These are phyloP conservation scores for Telenomus remus DNA, from an alignment of 1,140 invertebrate species.

Conservation along the genomic window DNA sequence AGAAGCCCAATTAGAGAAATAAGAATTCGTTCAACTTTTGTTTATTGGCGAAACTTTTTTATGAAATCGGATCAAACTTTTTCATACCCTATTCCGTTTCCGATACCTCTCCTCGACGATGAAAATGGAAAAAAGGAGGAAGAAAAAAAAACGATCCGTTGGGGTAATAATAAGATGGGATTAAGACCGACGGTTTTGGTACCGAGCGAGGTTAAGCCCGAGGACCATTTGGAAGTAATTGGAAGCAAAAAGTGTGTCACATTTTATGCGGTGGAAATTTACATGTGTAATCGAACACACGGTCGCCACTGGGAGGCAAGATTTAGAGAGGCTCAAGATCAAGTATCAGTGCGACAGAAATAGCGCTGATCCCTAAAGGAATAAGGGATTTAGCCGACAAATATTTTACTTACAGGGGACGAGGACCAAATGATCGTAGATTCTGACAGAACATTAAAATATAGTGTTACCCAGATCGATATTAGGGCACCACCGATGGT, in stretches of 20 bases:
- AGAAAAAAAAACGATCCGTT: too few species aligned
- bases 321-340: slow-evolving; percentile 21
- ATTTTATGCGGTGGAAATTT: slow-evolving; percentile 9
- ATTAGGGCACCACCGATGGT: background rate
- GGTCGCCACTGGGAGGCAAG: background rate
- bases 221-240: slow-evolving; percentile 2
- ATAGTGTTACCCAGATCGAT: slow-evolving; percentile 17
- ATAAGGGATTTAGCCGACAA: slow-evolving; percentile 35
- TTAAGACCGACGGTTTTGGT: too few species aligned
- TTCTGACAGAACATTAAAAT: slow-evolving; percentile 32
- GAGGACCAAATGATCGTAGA: slow-evolving; percentile 8
- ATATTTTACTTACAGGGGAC: slow-evolving; percentile 37
- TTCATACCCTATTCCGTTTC: slow-evolving; percentile 39
- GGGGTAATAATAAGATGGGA: too few species aligned
- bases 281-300: slow-evolving; percentile 18
- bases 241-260: slow-evolving; percentile 10
- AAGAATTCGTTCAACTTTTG: slow-evolving; percentile 38
- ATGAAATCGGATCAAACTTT: slow-evolving; percentile 27
- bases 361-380: slow-evolving; percentile 29
- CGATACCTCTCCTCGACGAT: slow-evolving; percentile 9
- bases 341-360: slow-evolving; percentile 26
- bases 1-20: slow-evolving; percentile 43
- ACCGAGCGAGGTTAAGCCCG: too few species aligned
- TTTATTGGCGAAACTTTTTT: slow-evolving; percentile 19
- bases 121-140: too few species aligned